Conservation (phyloP, 2,113 vertebrate species). For the Nothocercus julius region DNA sequence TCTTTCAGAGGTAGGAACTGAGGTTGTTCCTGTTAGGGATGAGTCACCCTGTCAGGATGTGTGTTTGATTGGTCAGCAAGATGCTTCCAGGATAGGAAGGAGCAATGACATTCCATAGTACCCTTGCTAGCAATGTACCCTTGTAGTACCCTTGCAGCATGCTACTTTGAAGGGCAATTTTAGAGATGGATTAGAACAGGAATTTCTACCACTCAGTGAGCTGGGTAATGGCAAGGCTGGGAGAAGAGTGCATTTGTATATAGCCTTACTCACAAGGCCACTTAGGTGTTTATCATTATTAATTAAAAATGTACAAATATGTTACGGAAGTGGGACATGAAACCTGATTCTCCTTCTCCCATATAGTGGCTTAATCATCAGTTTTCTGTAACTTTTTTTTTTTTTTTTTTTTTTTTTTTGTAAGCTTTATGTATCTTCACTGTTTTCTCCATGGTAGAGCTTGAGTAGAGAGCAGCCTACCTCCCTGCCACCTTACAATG, state of each 20-base stretch:
- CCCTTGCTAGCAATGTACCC: background rate
- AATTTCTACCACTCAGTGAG: background rate
- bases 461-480: background rate
- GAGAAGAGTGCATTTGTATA: background rate
- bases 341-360: background rate
- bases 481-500: background rate
- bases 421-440: background rate
- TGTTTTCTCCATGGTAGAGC: background rate
- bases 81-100: background rate
- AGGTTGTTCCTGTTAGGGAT: background rate
- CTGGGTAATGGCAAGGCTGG: background rate
- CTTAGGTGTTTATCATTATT: background rate
- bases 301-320: background rate
- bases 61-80: background rate
- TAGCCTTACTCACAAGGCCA: background rate
- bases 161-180: background rate
- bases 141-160: background rate
- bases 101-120: background rate
- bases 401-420: background rate
- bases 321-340: background rate
- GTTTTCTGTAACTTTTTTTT: background rate
- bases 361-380: background rate
- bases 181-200: background rate
- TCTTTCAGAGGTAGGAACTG: background rate
- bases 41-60: background rate